phyloP scores from a whole-genome alignment of 2,888 invertebrate species.

The Plebejus melissa region DNA sequence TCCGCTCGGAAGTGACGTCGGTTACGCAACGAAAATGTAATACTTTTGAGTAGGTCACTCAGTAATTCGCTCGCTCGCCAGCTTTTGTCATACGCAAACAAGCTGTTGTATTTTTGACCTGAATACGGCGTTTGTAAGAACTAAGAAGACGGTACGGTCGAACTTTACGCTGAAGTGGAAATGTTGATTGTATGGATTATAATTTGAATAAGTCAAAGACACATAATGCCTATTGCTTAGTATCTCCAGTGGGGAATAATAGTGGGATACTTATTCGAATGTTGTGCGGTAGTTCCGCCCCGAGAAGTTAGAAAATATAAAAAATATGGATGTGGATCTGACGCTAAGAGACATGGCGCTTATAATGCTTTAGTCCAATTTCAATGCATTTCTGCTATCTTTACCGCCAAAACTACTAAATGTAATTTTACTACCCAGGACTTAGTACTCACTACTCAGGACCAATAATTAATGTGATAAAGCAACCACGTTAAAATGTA shows the following conservation, averaged over 20 bases:
- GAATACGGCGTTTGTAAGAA: neutral
- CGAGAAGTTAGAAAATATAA: too few species aligned
- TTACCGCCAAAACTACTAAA: too few species aligned
- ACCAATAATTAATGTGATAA: neutral
- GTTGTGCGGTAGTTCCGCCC: too few species aligned
- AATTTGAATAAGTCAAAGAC: neutral
- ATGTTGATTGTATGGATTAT: neutral
- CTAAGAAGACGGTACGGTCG: neutral
- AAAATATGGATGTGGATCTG: too few species aligned
- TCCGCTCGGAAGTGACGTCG: conserved; percentile 20
- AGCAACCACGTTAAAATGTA: neutral
- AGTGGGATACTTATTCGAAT: too few species aligned
- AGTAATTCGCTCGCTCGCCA: conserved; percentile 11
- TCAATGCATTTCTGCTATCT: too few species aligned
- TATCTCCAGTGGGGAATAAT: too few species aligned
- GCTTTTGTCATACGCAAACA: conserved; percentile 9
- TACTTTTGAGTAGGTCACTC: conserved; percentile 23
- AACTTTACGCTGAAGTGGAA: neutral
- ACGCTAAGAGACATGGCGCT: too few species aligned
- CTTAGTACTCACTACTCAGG: too few species aligned
- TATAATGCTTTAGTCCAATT: too few species aligned
- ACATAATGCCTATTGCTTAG: too few species aligned
- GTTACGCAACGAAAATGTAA: conserved; percentile 20
- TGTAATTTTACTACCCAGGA: too few species aligned
- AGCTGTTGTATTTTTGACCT: neutral